Base-by-base conservation (phyloP, 2,888 invertebrate species). In the Cerastis rubricosa region DNA sequence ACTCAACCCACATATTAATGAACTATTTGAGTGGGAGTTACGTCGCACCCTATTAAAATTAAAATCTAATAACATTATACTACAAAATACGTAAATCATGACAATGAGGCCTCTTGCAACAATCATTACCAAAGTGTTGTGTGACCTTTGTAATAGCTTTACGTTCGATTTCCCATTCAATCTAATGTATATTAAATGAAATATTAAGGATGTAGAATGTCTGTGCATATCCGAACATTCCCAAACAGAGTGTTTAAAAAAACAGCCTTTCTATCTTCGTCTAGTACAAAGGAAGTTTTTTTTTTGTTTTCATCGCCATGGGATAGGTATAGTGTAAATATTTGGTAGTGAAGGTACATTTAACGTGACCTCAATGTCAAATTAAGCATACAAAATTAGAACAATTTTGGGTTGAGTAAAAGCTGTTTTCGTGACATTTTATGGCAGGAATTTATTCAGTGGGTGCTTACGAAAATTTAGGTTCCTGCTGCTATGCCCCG, bases 301-400 rank as follows among this genome's bases (percentile, higher is more conserved):
- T 70, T 67, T 71, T 80, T 73, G 64, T 71, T 80, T 76, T 51
- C 29, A 45, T 45, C 78, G 67, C 68, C 74, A 67, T 73, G 74
- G 71, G 76, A 72, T 81, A 74, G 19, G 54, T 45, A 74, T 78
- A 81, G 47, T 76, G 68, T 86, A 74, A 86, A 87, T 88, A 85
- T 85, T 81, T 78, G 73, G 77, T 79, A 78, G 72, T 68, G 59
- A 84, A 81, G 29, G 49, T 45, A 77, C 45, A 22, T 68, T 76
- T 76, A 81, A 76, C 81, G 81, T 85, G 87, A 79, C 88, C 88
- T 85, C 85, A 76, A 79, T 81, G 83, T 77, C 74, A 86, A 88
- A 84, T 86, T 76, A 85, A 76, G 80, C 77, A 81, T 88, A 78
- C 81, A 69, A 85, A 88, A 88, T 86, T 81, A 79, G 76, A 71